Conservation (phyloP, 2,888 invertebrate species). For the Argynnis bischoffii region DNA sequence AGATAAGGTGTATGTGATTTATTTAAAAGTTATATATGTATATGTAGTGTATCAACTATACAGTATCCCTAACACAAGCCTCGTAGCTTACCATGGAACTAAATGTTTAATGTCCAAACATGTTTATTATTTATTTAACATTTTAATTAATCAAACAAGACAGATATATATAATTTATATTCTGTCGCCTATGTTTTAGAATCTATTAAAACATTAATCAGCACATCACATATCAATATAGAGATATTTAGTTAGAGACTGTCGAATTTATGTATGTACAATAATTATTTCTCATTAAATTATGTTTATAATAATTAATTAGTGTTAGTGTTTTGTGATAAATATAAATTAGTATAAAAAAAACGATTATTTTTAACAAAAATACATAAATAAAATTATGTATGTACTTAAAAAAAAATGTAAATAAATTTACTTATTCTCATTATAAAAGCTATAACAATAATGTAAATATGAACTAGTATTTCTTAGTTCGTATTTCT, state of each 20-base stretch:
- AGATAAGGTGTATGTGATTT: no score
- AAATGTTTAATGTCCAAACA: no score
- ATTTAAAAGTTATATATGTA: no score
- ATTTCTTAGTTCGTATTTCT: not conserved
- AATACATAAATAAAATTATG: not conserved
- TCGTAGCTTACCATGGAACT: no score
- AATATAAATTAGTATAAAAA: conserved; percentile 8
- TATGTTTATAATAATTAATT: not conserved
- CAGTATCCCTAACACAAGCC: no score
- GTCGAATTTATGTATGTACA: not conserved
- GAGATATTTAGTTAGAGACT: not conserved
- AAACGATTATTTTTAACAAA: not conserved
- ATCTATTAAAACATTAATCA: no score
- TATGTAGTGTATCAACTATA: no score
- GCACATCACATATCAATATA: no score
- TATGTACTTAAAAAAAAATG: conserved; percentile 2
- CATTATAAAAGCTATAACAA: conserved; percentile 1
- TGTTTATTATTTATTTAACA: no score
- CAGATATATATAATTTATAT: no score
- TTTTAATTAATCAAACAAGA: no score
- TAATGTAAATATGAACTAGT: conserved; percentile 13
- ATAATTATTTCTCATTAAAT: not conserved
- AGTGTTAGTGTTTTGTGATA: conserved; percentile 17
- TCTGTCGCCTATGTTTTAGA: no score
- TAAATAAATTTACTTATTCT: conserved; percentile 4